phyloP scores from a whole-genome alignment of 1,140 invertebrate species.

The Tetramorium alpestre region DNA sequence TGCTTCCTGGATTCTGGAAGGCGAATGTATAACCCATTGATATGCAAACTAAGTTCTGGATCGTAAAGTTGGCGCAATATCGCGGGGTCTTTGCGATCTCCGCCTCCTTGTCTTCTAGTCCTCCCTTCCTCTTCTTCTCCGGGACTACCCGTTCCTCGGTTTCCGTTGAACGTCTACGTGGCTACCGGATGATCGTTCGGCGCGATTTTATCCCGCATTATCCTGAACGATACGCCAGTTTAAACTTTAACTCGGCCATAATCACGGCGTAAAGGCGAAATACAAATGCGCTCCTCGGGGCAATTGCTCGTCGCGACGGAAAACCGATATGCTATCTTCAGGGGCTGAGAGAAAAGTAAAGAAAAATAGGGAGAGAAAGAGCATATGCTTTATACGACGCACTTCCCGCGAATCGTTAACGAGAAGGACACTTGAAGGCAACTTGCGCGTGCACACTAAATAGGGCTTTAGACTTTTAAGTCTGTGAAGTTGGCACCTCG shows the following conservation, averaged over 20 bases:
- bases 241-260: conserved; percentile 79
- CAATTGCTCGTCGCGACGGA: conserved; percentile 30
- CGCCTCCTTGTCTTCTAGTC: neutral
- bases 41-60: conserved; percentile 80
- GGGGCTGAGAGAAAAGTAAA: neutral
- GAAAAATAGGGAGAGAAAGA: neutral
- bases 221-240: conserved; percentile 79
- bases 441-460: conserved; percentile 8
- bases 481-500: no score
- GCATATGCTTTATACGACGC: conserved; percentile 36
- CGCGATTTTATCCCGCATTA: conserved; percentile 80
- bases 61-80: conserved; percentile 82
- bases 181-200: conserved; percentile 69
- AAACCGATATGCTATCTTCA: conserved; percentile 47
- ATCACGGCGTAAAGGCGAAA: conserved; percentile 78
- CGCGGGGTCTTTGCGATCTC: conserved; percentile 66
- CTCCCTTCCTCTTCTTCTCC: neutral
- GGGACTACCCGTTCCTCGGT: conserved; percentile 30
- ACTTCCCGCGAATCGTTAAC: conserved; percentile 51
- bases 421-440: conserved; percentile 39
- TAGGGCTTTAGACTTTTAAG: neutral
- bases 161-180: conserved; percentile 66
- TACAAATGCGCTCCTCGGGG: conserved; percentile 73
- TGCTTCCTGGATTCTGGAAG: conserved; percentile 40
- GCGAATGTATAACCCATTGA: conserved; percentile 77